A percentile compares a stretch with the other conserved stretches of the same genome.
These are phyloP conservation scores for Lamellibrachia columna DNA, from an alignment of 2,888 invertebrate species.

Conservation along the genomic window DNA sequence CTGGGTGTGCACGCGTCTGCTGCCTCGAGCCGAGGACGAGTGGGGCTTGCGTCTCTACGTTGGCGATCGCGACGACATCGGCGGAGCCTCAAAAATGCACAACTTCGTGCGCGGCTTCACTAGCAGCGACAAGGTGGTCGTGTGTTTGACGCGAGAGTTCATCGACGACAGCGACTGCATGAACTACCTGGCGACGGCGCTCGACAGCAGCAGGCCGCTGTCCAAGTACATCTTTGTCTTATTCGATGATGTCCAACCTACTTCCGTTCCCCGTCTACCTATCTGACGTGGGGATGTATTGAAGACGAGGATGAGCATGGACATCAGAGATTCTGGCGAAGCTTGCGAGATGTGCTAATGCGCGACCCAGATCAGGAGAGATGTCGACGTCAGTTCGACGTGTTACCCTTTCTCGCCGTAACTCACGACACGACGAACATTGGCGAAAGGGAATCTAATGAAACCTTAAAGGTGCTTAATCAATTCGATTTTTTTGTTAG, in stretches of 20 bases:
- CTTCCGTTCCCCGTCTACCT: background rate
- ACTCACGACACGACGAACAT: background rate
- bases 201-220: no score
- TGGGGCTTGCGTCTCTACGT: background rate
- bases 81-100: background rate
- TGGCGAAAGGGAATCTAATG: background rate
- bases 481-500: no score
- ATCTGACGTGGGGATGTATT: background rate
- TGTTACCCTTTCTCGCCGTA: background rate
- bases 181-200: no score
- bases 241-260: no score
- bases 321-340: background rate
- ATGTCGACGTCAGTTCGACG: background rate
- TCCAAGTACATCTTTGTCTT: no score
- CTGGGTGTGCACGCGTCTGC: background rate
- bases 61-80: background rate
- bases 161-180: background rate
- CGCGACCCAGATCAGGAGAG: background rate
- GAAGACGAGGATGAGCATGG: background rate
- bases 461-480: background rate
- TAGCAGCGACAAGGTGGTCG: background rate
- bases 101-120: background rate
- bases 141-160: constrained; percentile 16
- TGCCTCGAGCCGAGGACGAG: background rate
- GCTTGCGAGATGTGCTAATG: background rate